phyloP scores from a whole-genome alignment of 2,113 vertebrate genomes.

The Stictonetta naevosa region DNA sequence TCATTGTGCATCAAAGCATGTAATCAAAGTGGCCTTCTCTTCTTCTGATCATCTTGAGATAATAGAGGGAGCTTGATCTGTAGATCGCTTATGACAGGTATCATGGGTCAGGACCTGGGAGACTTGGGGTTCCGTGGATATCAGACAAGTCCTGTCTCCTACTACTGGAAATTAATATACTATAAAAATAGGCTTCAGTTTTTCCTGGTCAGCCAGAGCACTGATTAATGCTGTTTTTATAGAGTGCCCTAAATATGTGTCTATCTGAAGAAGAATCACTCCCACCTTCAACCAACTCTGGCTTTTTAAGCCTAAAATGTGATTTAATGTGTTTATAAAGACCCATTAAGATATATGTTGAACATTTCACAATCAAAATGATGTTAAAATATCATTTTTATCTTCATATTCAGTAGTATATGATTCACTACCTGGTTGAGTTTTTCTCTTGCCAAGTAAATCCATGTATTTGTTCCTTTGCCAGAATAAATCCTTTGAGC shows the following conservation, averaged over 20 bases:
- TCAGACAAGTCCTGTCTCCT: neutral
- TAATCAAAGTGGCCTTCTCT: neutral
- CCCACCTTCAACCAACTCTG: neutral
- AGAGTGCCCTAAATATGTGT: neutral
- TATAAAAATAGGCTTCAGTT: neutral
- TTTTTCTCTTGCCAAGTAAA: slow-evolving; percentile 42
- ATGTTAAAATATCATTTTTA: slow-evolving; percentile 20
- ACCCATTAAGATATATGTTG: neutral
- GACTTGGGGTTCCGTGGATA: neutral
- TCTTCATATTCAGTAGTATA: slow-evolving; percentile 22
- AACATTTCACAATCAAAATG: neutral
- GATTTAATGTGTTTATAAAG: neutral
- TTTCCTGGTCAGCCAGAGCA: neutral
- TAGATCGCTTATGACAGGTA: neutral
- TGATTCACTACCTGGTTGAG: slow-evolving; percentile 24
- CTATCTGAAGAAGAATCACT: neutral
- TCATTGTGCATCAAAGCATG: neutral
- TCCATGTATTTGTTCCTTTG: slow-evolving; percentile 41
- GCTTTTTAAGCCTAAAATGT: neutral
- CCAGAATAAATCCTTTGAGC: slow-evolving; percentile 58
- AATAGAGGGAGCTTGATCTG: neutral
- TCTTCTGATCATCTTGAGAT: neutral
- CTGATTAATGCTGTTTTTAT: neutral
- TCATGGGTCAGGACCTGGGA: neutral
- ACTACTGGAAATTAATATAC: neutral